phyloP scores from a whole-genome alignment of 2,113 vertebrate genomes.

The Sclerurus mexicanus region DNA sequence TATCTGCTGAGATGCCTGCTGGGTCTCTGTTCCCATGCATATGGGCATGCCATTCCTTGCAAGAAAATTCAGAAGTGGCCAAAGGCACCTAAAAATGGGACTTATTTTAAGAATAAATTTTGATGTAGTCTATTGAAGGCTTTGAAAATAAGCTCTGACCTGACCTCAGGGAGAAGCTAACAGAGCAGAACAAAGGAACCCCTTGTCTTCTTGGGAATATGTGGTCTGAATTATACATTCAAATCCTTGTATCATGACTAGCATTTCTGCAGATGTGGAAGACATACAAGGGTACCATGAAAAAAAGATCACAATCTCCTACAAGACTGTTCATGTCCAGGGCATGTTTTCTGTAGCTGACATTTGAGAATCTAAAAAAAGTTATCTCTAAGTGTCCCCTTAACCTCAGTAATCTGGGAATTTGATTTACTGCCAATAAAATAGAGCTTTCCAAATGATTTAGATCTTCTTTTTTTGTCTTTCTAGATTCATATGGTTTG shows the following conservation, averaged over 20 bases:
- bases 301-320: background rate
- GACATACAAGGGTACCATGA: background rate
- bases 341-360: background rate
- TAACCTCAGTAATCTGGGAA: background rate
- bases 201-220: background rate
- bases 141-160: background rate
- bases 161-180: background rate
- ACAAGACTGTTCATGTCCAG: background rate
- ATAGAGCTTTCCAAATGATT: background rate
- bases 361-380: background rate
- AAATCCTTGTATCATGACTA: background rate
- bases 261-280: background rate
- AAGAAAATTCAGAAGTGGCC: background rate
- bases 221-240: background rate
- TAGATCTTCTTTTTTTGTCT: background rate
- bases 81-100: background rate
- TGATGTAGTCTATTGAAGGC: background rate
- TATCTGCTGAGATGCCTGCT: background rate
- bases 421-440: background rate
- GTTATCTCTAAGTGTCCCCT: background rate
- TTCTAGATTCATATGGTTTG: background rate
- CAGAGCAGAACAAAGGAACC: background rate
- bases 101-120: background rate
- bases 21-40: background rate
- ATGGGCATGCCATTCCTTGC: background rate